Conservation (phyloP, 2,888 invertebrate genomes). For the Tinea semifulvella region DNA sequence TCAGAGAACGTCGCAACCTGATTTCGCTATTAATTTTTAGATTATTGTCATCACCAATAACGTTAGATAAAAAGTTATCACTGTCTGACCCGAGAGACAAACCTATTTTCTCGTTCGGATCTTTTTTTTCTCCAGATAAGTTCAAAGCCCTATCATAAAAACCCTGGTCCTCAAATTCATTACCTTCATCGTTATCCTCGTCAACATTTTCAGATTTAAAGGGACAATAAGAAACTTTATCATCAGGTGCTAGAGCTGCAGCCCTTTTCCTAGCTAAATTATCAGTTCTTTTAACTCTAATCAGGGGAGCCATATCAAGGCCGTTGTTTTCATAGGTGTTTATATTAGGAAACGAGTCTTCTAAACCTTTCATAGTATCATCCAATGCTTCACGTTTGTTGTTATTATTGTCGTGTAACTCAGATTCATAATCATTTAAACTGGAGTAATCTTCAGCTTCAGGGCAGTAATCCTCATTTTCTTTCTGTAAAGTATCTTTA, state of each 20-base stretch:
- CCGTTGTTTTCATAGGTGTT: slow-evolving; percentile 34
- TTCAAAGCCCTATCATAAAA: slow-evolving; percentile 51
- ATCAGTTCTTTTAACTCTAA: slow-evolving; percentile 51
- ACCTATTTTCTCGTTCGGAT: too few relatives aligned
- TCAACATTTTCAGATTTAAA: slow-evolving; percentile 45
- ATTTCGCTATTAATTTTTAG: slow-evolving; percentile 40
- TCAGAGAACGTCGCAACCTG: slow-evolving; percentile 26
- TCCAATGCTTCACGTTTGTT: slow-evolving; percentile 35
- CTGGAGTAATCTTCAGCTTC: slow-evolving; percentile 5
- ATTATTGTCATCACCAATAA: slow-evolving; percentile 48
- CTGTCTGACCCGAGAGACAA: slow-evolving; percentile 47
- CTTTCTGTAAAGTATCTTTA: background rate
- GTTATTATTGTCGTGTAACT: slow-evolving; percentile 26
- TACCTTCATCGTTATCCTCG: slow-evolving; percentile 55
- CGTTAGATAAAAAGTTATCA: slow-evolving; percentile 44
- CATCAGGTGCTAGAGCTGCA: slow-evolving; percentile 35
- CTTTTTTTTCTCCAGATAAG: slow-evolving; percentile 24
- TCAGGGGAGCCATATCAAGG: slow-evolving; percentile 36
- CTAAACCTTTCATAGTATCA: slow-evolving; percentile 44
- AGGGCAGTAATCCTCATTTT: slow-evolving; percentile 9
- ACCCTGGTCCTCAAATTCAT: slow-evolving; percentile 58
- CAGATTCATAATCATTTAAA: slow-evolving; percentile 22
- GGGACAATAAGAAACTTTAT: slow-evolving; percentile 44
- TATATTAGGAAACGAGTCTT: slow-evolving; percentile 50
- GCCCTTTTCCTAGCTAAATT: slow-evolving; percentile 34